Evolutionary conservation across 2,797 vertebrate species (phyloP), one percentile per base, ranked within the genome.

Genomic region (Melanogrammus aeglefinus): DNA sequence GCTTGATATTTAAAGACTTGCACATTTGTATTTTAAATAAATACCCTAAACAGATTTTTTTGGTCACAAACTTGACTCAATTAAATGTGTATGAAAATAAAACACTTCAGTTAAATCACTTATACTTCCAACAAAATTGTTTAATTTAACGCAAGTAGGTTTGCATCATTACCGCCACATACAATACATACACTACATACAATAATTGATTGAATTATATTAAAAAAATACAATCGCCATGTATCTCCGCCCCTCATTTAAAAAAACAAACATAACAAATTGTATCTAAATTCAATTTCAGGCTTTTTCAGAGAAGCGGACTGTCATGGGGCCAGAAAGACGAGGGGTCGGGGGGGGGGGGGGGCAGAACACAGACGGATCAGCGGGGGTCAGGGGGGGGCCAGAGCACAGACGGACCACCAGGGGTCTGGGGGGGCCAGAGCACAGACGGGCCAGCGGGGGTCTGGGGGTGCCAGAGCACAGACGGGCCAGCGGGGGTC

Each of bases 401-500:
- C n/a, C 3, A 14, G 1, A 79, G 24, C 71, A 79, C 85, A 86
- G 82, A 85, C 41, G 79, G 85, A 76, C 39, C 35, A 35, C 3
- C 1, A 4, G 35, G 35, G 35, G 35, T 35, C 35, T 35, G 35
- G 35, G n/a, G 35, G 74, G 31, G 74, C 75, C 5, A 14, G 1
- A 79, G 14, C 71, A 79, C 85, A 86, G 82, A 85, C 38, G 79
- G 85, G 76, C 39, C 35, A 35, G 35, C 5, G n/a, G n/a, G 73
- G 78, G 41, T 35, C 35, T 1, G 35, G 35, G n/a, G 35, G 74
- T 24, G 74, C 75, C 5, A 14, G 1, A 79, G 14, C 71, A 79
- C 85, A 86, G 82, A 85, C 41, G 79, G 85, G 76, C 39, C 35
- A 35, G 35, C 5, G 35, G n/a, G 73, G 78, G 41, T 35, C 35